Evolutionary conservation across 2,113 vertebrate genomes (phyloP), one percentile per base, ranked within the genome.

Genomic region (Anhinga rufa): DNA sequence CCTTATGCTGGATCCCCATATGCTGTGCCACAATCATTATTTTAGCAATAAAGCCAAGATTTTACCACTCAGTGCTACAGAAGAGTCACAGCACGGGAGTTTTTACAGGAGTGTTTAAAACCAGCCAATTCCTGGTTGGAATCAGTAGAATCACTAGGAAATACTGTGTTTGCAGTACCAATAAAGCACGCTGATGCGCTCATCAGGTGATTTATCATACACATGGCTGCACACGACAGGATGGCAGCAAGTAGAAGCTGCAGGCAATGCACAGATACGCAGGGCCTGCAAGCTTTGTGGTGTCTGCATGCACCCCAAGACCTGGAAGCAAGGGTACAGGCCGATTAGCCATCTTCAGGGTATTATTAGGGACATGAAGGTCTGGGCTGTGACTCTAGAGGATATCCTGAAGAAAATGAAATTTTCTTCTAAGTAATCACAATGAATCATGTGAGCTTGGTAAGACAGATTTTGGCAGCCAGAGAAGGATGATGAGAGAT

Each of bases 241-340:
- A 24, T 0, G 2, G 26, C 26, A 28, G 34, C 0, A 3, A 19
- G 29, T 0, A 9, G 9, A 34, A 8, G 28, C 29, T 0, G 4
- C 3, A 3, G 26, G 25, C 34, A 29, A 22, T 2, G 1, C 28
- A 22, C 0, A 0, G 28, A 9, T 1, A 5, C 14, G 1, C 8
- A 4, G 7, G 4, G 7, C 31, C 60, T 31, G 24, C 36, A 29
- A 51, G 5, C 38, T 40, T 18, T 6, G 48, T n/a, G 9, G 26
- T 4, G 31, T 2, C 54, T 7, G 14, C 28, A 5, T 7, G 5
- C n/a, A 8, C 12, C 22, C 26, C 80, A 16, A 9, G 11, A 7
- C 11, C 24, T 8, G 10, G 32, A 14, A 42, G 14, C 38, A 9
- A 3, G 7, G 25, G 5, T 9, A 19, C 1, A 6, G 9, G 3